Conservation (phyloP, 2,888 invertebrate species). For the Eupithecia abbreviata region DNA sequence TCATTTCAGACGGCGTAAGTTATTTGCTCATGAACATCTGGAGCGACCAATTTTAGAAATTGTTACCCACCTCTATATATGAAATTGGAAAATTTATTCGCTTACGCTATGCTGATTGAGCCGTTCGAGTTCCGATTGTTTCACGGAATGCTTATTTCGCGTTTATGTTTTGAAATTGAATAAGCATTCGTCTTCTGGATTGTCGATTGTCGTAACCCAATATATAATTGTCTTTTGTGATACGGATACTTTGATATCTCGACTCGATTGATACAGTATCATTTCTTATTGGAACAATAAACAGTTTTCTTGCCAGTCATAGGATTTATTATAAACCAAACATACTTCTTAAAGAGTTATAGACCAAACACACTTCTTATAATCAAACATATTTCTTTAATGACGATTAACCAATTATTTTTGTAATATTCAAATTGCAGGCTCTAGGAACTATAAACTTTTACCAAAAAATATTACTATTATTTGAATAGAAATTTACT, state of each 20-base stretch:
- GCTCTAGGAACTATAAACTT: neutral
- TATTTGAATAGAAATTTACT: neutral
- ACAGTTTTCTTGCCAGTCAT: neutral
- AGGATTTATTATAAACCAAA: neutral
- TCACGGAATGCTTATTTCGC: slow-evolving; percentile 26
- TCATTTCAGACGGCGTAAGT: slow-evolving; percentile 76
- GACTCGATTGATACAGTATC: neutral
- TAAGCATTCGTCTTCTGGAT: slow-evolving; percentile 8
- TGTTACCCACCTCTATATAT: slow-evolving; percentile 43
- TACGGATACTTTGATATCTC: slow-evolving; percentile 2
- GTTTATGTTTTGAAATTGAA: slow-evolving; percentile 31
- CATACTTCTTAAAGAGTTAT: neutral
- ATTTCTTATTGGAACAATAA: neutral
- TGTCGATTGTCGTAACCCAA: slow-evolving; percentile 10
- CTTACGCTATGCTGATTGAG: slow-evolving; percentile 39
- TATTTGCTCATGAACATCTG: slow-evolving; percentile 80
- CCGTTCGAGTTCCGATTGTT: slow-evolving; percentile 34
- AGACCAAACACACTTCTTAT: too few species aligned
- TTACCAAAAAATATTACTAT: neutral
- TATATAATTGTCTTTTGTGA: slow-evolving; percentile 8
- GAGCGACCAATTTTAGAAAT: slow-evolving; percentile 52
- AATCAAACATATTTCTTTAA: neutral
- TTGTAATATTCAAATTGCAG: neutral
- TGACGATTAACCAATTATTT: neutral
- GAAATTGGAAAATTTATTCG: slow-evolving; percentile 44